phyloP scores from a whole-genome alignment of 2,888 invertebrate species.

The Chrysolina americana region DNA sequence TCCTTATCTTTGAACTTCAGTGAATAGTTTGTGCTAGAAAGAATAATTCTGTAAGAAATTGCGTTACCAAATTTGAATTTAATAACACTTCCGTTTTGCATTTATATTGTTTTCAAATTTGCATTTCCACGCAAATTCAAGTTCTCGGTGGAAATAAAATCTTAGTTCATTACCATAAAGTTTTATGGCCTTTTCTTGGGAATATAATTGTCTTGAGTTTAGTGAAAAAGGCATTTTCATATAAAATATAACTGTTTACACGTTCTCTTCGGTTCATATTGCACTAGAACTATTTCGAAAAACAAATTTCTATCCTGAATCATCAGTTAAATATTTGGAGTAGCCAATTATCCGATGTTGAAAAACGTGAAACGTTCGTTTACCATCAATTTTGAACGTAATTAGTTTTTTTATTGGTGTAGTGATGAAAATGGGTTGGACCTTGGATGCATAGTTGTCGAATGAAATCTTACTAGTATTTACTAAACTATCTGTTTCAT shows the following conservation, averaged over 20 bases:
- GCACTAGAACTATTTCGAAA: not conserved
- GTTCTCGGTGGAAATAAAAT: conserved; percentile 10
- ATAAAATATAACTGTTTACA: not conserved
- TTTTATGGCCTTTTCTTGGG: conserved; percentile 1
- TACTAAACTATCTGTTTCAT: too few relatives aligned
- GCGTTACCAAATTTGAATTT: conserved; percentile 7
- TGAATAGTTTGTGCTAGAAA: not conserved
- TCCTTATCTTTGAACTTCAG: not conserved
- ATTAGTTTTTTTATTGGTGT: conserved; percentile 7
- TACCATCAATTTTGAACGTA: not conserved
- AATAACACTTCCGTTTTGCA: conserved; percentile 19
- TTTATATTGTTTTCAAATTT: conserved; percentile 22
- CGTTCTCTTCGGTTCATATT: not conserved
- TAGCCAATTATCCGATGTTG: conserved; percentile 2
- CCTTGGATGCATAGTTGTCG: not conserved
- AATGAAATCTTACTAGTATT: too few relatives aligned
- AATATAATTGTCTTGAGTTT: not conserved
- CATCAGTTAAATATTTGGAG: conserved; percentile 2
- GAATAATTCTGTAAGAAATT: conserved; percentile 2
- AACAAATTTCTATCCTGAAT: not conserved
- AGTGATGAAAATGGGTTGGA: too few relatives aligned
- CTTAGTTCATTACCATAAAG: conserved; percentile 12
- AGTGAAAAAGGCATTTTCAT: not conserved
- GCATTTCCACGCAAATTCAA: conserved; percentile 13
- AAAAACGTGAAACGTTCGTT: not conserved